Conservation (phyloP, 2,113 vertebrate species). For the Hemichromis elongatus region DNA sequence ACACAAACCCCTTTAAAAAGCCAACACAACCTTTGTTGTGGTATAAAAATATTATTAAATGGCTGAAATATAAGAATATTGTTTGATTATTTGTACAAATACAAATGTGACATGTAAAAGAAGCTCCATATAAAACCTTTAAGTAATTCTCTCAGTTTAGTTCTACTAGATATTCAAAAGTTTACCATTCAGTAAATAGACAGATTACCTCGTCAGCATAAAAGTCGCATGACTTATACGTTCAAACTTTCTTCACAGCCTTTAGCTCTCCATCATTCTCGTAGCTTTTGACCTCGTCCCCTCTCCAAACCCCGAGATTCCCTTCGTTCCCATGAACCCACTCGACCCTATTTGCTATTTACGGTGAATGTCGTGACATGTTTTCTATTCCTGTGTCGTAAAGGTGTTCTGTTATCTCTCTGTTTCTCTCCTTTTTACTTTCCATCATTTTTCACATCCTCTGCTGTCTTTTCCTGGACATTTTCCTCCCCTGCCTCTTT, state of each 20-base stretch:
- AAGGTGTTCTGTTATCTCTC: conserved; percentile 72
- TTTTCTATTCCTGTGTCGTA: conserved; percentile 69
- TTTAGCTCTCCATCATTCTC: conserved; percentile 34
- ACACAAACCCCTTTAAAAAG: neutral
- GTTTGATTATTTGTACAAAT: neutral
- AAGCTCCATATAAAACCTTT: neutral
- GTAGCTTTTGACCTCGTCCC: neutral
- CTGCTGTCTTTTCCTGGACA: conserved; percentile 41
- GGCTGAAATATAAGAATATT: neutral
- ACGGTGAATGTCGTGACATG: conserved; percentile 30
- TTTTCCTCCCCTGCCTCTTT: neutral
- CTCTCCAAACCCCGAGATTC: neutral
- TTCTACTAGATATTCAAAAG: neutral
- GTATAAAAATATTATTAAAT: neutral
- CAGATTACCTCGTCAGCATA: neutral
- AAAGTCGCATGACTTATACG: neutral
- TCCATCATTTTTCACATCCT: conserved; percentile 16
- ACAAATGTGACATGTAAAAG: neutral
- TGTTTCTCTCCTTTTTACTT: conserved; percentile 42
- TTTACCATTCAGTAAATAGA: neutral
- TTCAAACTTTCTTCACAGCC: neutral
- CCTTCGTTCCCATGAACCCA: neutral
- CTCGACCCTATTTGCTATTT: conserved; percentile 6
- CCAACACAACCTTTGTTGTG: neutral
- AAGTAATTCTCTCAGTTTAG: neutral